Percentiles rank a stretch among this genome's conserved stretches.
These are phyloP conservation scores for Lathamus discolor DNA, from an alignment of 2,113 vertebrate species.

Conservation along the genomic window DNA sequence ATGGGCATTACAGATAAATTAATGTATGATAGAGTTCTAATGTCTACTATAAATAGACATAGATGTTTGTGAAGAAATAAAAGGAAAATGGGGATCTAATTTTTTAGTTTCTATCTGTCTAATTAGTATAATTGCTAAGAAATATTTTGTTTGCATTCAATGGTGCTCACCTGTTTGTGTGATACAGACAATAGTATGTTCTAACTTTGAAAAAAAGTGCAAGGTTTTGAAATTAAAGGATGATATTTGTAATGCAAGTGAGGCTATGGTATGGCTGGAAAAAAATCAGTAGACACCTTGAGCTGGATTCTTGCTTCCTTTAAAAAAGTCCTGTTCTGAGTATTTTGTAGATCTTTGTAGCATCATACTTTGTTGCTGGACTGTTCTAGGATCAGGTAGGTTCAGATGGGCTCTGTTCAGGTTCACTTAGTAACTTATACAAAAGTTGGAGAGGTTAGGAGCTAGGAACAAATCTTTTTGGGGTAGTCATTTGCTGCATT, in stretches of 20 bases:
- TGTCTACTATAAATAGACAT: not conserved
- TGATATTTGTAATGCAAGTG: not conserved
- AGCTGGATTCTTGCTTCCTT: not conserved
- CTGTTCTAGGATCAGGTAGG: not conserved
- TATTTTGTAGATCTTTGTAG: not conserved
- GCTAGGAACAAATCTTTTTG: not conserved
- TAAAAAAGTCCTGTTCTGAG: not conserved
- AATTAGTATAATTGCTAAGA: not conserved
- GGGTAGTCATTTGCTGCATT: not conserved
- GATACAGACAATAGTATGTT: not conserved
- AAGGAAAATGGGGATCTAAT: not conserved
- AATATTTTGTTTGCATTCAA: not conserved
- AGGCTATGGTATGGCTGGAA: not conserved
- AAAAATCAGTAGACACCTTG: not conserved
- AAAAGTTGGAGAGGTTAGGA: not conserved
- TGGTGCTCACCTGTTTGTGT: not conserved
- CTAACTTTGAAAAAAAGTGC: not conserved
- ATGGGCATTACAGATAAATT: not conserved
- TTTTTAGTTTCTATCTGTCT: not conserved
- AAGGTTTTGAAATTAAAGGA: not conserved
- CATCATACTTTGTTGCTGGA: not conserved
- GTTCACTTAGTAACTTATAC: not conserved
- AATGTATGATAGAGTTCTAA: not conserved
- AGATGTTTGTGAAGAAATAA: not conserved
- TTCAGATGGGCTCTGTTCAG: not conserved